Percentiles rank a stretch among this genome's conserved stretches.
phyloP scores from a whole-genome alignment of 2,888 invertebrate genomes.

The Tetragnatha montana region DNA sequence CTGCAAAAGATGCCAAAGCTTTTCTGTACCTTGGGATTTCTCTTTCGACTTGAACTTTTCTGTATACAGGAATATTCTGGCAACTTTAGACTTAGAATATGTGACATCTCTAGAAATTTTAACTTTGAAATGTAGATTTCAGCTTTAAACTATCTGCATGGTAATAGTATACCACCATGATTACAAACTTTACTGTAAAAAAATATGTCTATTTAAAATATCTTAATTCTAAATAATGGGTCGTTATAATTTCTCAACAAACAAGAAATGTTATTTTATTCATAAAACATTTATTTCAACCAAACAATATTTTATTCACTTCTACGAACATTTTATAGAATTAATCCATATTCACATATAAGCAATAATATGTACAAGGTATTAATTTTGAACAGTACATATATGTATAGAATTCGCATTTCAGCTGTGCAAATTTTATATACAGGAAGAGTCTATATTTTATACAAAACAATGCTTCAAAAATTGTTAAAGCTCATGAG shows the following conservation, averaged over 20 bases:
- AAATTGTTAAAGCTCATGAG: conserved; percentile 65
- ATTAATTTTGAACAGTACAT: background rate
- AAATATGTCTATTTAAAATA: too few species aligned
- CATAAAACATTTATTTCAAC: background rate
- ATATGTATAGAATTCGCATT: background rate
- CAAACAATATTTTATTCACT: conserved; percentile 3
- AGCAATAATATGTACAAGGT: conserved; percentile 5
- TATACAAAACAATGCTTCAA: conserved; percentile 55
- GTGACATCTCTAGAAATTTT: too few species aligned
- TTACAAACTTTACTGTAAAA: too few species aligned
- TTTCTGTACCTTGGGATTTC: too few species aligned
- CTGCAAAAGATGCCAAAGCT: too few species aligned
- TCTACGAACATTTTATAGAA: conserved; percentile 25
- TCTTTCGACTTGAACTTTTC: too few species aligned
- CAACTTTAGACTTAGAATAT: too few species aligned
- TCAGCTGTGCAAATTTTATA: conserved; percentile 27
- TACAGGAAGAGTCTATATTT: conserved; percentile 28
- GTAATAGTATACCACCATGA: too few species aligned
- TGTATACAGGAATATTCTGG: too few species aligned
- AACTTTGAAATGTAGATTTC: too few species aligned
- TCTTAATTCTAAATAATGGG: too few species aligned
- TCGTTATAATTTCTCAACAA: background rate
- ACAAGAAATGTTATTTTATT: background rate
- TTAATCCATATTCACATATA: conserved; percentile 19
- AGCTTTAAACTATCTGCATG: too few species aligned